These are phyloP conservation scores for Takifugu ocellatus DNA, from an alignment of 2,797 vertebrate genomes.

Conservation along the genomic window DNA sequence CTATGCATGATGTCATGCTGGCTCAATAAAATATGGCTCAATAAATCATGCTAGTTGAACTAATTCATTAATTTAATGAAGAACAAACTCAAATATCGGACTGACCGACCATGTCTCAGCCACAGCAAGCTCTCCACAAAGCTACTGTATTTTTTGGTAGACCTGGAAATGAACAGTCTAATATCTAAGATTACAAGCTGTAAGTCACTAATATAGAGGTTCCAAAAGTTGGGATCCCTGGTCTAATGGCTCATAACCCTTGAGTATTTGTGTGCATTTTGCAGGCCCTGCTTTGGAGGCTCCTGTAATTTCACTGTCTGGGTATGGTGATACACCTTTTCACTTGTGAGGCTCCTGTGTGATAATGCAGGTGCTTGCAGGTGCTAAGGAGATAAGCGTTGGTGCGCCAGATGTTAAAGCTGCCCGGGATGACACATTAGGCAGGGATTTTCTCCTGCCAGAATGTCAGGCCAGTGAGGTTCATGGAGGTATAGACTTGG, in stretches of 20 bases:
- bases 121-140: no score
- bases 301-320: constrained; percentile 38
- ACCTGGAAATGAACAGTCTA: no score
- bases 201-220: no score
- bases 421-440: constrained; percentile 69
- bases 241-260: constrained; percentile 19
- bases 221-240: no score
- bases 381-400: constrained; percentile 64
- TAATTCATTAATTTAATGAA: no score
- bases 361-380: constrained; percentile 62
- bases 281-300: constrained; percentile 10
- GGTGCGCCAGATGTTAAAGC: constrained; percentile 64
- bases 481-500: constrained; percentile 61
- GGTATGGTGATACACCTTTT: constrained; percentile 50
- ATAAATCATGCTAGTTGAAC: no score
- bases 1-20: no score
- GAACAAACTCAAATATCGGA: no score
- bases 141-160: no score
- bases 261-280: constrained; percentile 19
- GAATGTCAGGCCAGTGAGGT: constrained; percentile 67
- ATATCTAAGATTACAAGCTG: no score
- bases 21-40: no score
- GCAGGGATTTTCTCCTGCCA: constrained; percentile 69
- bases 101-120: no score
- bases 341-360: constrained; percentile 52